Evolutionary conservation across 1,140 invertebrate genomes (phyloP).

Genomic region (Dreissena rostriformis): DNA sequence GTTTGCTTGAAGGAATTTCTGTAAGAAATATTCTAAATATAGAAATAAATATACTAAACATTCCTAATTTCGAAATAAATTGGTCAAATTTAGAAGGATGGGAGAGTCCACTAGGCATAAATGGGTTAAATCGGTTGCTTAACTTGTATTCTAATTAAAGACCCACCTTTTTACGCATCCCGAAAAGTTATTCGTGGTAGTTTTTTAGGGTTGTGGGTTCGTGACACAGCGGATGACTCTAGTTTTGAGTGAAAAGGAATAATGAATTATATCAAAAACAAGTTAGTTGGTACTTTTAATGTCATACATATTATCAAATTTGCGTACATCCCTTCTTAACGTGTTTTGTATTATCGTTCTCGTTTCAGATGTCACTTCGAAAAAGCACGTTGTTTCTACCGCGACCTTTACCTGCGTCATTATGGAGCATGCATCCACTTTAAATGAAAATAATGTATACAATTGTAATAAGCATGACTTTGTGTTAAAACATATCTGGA

Average conservation of each 20-base stretch:
- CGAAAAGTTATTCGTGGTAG: neutral
- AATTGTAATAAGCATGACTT: too few relatives aligned
- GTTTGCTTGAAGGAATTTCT: too few relatives aligned
- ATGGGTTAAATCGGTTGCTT: too few relatives aligned
- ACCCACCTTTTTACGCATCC: too few relatives aligned
- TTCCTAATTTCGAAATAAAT: too few relatives aligned
- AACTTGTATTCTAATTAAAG: too few relatives aligned
- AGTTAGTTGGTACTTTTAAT: neutral
- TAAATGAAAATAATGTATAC: too few relatives aligned
- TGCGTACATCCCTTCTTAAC: neutral
- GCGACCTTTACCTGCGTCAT: neutral
- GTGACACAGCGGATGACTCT: neutral
- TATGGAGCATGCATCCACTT: neutral
- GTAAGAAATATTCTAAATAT: too few relatives aligned
- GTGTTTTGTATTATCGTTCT: neutral
- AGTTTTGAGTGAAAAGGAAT: neutral
- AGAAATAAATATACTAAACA: too few relatives aligned
- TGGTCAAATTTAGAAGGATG: too few relatives aligned
- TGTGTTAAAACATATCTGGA: too few relatives aligned
- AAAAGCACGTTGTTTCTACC: neutral
- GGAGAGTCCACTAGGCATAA: too few relatives aligned
- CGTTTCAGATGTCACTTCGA: conserved; percentile 1
- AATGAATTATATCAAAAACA: neutral
- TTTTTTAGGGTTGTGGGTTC: neutral
- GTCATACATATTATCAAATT: neutral